Conservation (phyloP, 2,888 invertebrate species). For the Phania funesta region DNA sequence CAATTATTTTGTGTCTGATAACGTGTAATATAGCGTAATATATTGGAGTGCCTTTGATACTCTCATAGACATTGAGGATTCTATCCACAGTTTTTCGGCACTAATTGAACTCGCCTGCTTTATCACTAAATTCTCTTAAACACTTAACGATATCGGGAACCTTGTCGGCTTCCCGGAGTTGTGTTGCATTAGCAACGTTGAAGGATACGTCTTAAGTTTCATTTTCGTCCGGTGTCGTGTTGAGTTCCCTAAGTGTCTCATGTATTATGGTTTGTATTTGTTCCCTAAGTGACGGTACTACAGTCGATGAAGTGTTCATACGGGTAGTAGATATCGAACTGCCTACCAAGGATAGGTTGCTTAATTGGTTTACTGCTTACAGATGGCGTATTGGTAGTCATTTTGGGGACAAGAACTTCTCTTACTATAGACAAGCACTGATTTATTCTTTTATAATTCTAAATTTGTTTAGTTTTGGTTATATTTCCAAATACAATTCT, state of each 20-base stretch:
- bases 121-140: constrained; percentile 48
- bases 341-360: not conserved
- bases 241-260: not conserved
- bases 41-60: not conserved
- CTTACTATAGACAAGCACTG: too few species aligned
- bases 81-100: constrained; percentile 31
- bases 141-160: constrained; percentile 19
- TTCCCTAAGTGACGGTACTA: not conserved
- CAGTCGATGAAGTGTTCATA: not conserved
- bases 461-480: too few species aligned
- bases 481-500: too few species aligned
- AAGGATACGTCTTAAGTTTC: not conserved
- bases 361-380: not conserved
- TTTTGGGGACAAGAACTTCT: not conserved
- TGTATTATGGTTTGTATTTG: not conserved
- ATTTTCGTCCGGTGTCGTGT: constrained; percentile 11
- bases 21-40: too few species aligned
- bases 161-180: not conserved
- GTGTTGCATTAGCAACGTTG: not conserved
- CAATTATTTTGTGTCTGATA: too few species aligned
- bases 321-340: not conserved
- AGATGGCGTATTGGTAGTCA: not conserved
- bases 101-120: constrained; percentile 45
- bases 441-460: too few species aligned
- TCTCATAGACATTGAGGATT: constrained; percentile 22